Percentiles rank a stretch among this genome's conserved stretches.
Conservation (phyloP, 2,113 vertebrate species). For the Edolisoma coerulescens region DNA sequence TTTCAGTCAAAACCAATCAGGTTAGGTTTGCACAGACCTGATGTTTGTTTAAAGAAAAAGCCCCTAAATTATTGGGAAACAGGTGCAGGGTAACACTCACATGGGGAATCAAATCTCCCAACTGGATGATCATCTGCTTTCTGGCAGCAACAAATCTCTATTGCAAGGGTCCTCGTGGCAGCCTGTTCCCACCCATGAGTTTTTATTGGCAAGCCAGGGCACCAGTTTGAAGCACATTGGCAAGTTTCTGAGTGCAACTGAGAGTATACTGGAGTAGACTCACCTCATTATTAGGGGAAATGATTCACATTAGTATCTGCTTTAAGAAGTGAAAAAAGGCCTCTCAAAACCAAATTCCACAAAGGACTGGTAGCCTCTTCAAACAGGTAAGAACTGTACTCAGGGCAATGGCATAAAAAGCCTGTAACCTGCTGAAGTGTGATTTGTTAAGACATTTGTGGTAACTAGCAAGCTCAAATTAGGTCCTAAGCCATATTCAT, state of each 20-base stretch:
- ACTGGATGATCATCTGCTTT: neutral
- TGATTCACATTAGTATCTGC: neutral
- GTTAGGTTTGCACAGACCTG: neutral
- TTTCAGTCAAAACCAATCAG: neutral
- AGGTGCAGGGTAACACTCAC: neutral
- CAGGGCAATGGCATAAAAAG: neutral
- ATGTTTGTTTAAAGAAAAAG: neutral
- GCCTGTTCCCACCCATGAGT: neutral
- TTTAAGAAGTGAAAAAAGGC: neutral
- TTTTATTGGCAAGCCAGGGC: neutral
- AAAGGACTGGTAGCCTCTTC: neutral
- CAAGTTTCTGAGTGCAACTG: neutral
- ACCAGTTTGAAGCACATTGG: neutral
- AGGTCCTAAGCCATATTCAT: neutral
- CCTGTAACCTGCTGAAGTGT: neutral
- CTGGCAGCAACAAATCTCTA: neutral
- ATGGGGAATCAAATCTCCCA: neutral
- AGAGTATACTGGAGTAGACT: neutral
- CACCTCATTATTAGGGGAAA: neutral
- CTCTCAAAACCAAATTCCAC: neutral
- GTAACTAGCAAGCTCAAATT: neutral
- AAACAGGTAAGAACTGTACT: neutral
- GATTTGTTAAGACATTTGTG: neutral
- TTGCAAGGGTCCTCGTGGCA: neutral
- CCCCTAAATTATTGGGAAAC: rapidly evolving